Evolutionary conservation across 2,797 vertebrate species (phyloP).

Genomic region (Myotis vivesi): DNA sequence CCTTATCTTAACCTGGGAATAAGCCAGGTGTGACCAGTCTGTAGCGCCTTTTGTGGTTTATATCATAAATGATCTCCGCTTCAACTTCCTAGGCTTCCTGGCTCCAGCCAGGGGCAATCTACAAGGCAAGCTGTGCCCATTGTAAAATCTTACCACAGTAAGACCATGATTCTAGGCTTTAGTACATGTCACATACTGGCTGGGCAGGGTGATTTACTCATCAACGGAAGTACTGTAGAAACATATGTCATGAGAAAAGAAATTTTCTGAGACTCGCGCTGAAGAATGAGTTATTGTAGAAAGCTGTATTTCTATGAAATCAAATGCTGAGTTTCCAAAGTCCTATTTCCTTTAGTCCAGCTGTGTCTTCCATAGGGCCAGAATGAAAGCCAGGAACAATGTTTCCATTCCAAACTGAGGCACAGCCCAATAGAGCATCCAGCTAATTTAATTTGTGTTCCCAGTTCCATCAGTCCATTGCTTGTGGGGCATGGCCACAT

Average conservation of each 20-base stretch:
- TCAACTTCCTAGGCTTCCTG: not conserved
- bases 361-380: not conserved
- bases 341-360: not conserved
- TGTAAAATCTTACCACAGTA: not conserved
- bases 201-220: not conserved
- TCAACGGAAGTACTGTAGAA: not conserved
- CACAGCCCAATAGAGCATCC: not conserved
- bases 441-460: not conserved
- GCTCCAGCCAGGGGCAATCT: accelerated
- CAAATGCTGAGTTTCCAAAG: not conserved
- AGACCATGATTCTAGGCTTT: no score
- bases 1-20: not conserved
- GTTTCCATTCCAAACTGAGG: not conserved
- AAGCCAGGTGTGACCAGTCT: not conserved
- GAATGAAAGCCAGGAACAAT: not conserved
- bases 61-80: not conserved
- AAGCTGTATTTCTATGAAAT: not conserved
- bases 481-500: not conserved
- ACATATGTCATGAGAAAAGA: not conserved
- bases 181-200: no score
- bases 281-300: not conserved
- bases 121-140: not conserved
- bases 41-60: not conserved
- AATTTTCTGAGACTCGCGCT: not conserved
- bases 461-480: not conserved